Base-by-base conservation (phyloP, 2,888 invertebrate species). In the Stegophylla sp. region DNA sequence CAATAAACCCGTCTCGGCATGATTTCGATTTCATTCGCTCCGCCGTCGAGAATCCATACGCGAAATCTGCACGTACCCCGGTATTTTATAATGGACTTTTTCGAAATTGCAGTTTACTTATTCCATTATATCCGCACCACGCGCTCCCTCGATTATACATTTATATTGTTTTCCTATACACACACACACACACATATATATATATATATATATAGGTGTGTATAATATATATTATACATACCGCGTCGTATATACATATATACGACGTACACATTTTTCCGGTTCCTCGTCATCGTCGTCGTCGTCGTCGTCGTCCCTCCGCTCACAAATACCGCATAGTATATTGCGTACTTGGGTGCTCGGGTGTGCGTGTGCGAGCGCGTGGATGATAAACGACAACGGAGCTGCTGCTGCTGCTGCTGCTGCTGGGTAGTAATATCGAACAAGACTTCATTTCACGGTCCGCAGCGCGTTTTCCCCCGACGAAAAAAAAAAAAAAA, bases 381-480 rank as follows among this genome's bases (percentile, higher is more conserved):
- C 51, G 15, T 61, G 59, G 34, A 79, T 79, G 79, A 79, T 79
- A 79, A 79, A 79, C 61, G 79, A 79, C 79, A 26, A n/a, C n/a
- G n/a, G n/a, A n/a, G n/a, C n/a, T n/a, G n/a, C n/a, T n/a, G n/a
- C n/a, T n/a, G n/a, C n/a, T n/a, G n/a, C n/a, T n/a, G n/a, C n/a
- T n/a, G n/a, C n/a, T n/a, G n/a, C n/a, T 13, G n/a, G 51, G 59
- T 41, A 59, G 48, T 69, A 61, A 71, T 79, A 79, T 79, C 69
- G 61, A 51, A 77, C 56, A 28, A 79, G 79, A 79, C 79, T 79
- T 79, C 79, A 71, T 79, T 79, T 79, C 79, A 79, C 79, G 79
- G 79, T 79, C 79, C 71, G 71, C 51, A 61, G 26, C 23, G 13
- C 23, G 13, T 71, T 61, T 48, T 13, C 69, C 26, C 10, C 34